phyloP scores from a whole-genome alignment of 2,797 vertebrate genomes.

The Apodemus agrarius region DNA sequence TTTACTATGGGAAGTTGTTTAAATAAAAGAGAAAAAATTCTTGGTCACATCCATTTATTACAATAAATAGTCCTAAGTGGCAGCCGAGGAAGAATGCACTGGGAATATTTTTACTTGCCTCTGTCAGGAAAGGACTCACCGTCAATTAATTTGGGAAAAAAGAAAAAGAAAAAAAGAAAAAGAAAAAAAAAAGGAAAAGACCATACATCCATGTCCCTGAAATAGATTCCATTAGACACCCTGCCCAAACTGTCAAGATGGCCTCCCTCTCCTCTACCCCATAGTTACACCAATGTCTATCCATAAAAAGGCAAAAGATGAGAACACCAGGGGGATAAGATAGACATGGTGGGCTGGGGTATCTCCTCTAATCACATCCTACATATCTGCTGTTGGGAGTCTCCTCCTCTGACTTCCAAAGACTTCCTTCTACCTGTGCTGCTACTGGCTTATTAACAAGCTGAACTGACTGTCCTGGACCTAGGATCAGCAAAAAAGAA shows the following conservation, averaged over 20 bases:
- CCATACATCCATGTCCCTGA: not conserved
- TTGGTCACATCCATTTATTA: conserved; percentile 13
- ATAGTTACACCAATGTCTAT: not conserved
- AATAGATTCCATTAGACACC: conserved; percentile 5
- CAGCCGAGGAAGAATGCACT: not conserved
- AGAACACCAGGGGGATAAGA: not conserved
- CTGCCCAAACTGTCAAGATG: not conserved
- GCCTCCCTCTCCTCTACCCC: not conserved
- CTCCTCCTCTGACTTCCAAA: not conserved
- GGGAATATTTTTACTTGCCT: not conserved
- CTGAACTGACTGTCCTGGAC: not conserved
- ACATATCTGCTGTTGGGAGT: not conserved
- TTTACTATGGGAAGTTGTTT: conserved; percentile 11
- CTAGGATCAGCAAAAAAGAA: not conserved
- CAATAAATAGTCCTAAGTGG: not conserved
- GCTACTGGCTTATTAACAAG: not conserved
- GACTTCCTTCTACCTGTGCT: not conserved
- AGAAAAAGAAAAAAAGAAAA: not conserved
- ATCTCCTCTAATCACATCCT: not conserved
- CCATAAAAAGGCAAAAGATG: not conserved
- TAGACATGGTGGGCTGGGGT: not conserved
- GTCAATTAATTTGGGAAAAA: not conserved
- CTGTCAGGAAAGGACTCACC: not conserved
- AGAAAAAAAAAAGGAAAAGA: not conserved
- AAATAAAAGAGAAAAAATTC: conserved; percentile 49